Evolutionary conservation across 2,797 vertebrate species (phyloP).

Genomic region (Catostomus latipinnis): DNA sequence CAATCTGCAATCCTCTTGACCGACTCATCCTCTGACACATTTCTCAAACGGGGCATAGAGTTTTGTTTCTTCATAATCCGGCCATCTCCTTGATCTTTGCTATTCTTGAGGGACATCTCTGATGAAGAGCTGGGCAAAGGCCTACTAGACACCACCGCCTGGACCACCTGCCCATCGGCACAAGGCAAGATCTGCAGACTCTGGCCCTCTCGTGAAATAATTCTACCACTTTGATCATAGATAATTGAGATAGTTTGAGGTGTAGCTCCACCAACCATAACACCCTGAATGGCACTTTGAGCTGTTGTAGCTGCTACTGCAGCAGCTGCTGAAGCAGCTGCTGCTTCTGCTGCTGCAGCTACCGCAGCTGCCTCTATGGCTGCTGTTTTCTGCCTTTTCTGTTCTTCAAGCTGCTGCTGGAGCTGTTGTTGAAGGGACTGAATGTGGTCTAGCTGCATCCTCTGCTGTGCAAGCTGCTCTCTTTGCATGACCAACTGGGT

Average conservation of each 20-base stretch:
- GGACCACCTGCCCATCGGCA: constrained; percentile 80
- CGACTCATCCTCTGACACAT: constrained; percentile 86
- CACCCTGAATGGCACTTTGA: constrained; percentile 86
- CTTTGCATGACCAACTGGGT: constrained; percentile 94
- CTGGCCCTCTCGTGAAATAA: constrained; percentile 87
- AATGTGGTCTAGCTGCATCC: constrained; percentile 96
- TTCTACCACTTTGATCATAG: constrained; percentile 85
- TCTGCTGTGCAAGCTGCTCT: constrained; percentile 97
- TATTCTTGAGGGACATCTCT: constrained; percentile 92
- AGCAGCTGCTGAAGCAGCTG: constrained; percentile 85
- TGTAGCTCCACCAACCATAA: constrained; percentile 80
- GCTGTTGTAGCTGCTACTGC: constrained; percentile 87
- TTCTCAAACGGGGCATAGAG: constrained; percentile 94
- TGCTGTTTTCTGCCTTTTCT: constrained; percentile 92
- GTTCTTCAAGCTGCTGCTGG: constrained; percentile 96
- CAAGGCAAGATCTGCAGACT: constrained; percentile 88
- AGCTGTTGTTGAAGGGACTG: constrained; percentile 98
- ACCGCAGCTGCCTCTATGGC: constrained; percentile 84
- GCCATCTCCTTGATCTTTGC: constrained; percentile 85
- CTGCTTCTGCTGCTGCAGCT: constrained; percentile 84
- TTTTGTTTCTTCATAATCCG: constrained; percentile 93
- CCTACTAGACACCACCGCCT: constrained; percentile 82
- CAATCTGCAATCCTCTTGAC: constrained; percentile 90
- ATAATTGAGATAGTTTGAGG: constrained; percentile 82
- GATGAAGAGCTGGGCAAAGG: constrained; percentile 93